Conservation (phyloP, 1,140 invertebrate genomes). For the Mya arenaria region DNA sequence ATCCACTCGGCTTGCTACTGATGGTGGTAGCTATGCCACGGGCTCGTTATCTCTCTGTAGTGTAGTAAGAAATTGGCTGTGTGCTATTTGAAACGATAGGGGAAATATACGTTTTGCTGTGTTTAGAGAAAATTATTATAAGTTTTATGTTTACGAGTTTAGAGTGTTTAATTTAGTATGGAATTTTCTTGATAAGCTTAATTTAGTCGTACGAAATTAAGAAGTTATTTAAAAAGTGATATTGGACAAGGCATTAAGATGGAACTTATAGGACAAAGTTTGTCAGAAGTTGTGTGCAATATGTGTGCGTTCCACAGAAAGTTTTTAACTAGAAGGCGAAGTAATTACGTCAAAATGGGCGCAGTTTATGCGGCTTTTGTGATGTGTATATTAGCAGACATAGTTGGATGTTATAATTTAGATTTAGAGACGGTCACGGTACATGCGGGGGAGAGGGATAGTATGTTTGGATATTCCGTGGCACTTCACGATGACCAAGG, state of each 20-base stretch:
- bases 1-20: no score
- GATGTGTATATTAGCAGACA: neutral
- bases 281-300: neutral
- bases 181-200: neutral
- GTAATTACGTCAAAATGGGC: neutral
- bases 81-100: no score
- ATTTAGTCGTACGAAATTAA: neutral
- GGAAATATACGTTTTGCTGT: no score
- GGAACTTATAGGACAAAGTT: neutral
- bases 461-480: conserved; percentile 50
- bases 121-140: neutral
- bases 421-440: conserved; percentile 28
- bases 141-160: neutral
- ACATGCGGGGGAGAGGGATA: conserved; percentile 46
- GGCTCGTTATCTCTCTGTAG: no score
- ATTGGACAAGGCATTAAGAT: neutral
- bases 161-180: neutral
- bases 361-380: conserved; percentile 5
- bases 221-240: no score
- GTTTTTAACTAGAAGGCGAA: conserved; percentile 14
- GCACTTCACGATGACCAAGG: conserved; percentile 50
- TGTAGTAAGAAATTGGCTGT: no score
- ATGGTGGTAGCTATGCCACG: no score
- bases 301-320: conserved; percentile 49
- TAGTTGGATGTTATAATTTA: conserved; percentile 32